Percentiles rank a stretch among this genome's conserved stretches.
Evolutionary conservation across 2,888 invertebrate genomes (phyloP).

Genomic region (Dryobotodes eremita): DNA sequence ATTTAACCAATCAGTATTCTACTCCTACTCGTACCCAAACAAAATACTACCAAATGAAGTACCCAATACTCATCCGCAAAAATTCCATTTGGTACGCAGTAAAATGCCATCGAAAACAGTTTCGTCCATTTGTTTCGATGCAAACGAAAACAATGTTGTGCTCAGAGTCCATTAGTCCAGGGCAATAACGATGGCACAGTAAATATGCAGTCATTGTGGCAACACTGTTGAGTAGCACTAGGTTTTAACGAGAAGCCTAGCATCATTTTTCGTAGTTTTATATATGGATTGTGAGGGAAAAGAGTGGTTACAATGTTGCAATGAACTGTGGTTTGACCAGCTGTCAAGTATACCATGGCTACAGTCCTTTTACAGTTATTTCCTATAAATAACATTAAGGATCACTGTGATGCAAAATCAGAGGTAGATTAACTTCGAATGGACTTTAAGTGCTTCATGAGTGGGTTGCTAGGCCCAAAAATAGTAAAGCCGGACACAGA

Average conservation of each 20-base stretch:
- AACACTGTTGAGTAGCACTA: conserved; percentile 71
- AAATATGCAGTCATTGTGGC: conserved; percentile 80
- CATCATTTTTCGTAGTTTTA: conserved; percentile 53
- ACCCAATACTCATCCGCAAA: conserved; percentile 53
- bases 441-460: no score
- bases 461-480: no score
- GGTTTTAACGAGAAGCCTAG: conserved; percentile 63
- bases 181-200: conserved; percentile 78
- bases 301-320: not conserved
- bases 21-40: not conserved
- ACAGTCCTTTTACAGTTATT: not conserved
- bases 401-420: not conserved
- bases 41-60: conserved; percentile 46
- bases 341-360: not conserved
- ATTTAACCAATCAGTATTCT: conserved; percentile 4
- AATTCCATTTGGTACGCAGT: conserved; percentile 65
- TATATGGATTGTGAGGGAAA: conserved; percentile 10
- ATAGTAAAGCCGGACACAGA: no score
- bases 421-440: no score
- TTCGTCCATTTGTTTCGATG: conserved; percentile 79
- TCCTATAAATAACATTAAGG: not conserved
- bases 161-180: conserved; percentile 85
- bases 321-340: conserved; percentile 3
- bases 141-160: conserved; percentile 85
- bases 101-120: conserved; percentile 78